phyloP scores from a whole-genome alignment of 2,113 vertebrate genomes.

The Ciconia boyciana region DNA sequence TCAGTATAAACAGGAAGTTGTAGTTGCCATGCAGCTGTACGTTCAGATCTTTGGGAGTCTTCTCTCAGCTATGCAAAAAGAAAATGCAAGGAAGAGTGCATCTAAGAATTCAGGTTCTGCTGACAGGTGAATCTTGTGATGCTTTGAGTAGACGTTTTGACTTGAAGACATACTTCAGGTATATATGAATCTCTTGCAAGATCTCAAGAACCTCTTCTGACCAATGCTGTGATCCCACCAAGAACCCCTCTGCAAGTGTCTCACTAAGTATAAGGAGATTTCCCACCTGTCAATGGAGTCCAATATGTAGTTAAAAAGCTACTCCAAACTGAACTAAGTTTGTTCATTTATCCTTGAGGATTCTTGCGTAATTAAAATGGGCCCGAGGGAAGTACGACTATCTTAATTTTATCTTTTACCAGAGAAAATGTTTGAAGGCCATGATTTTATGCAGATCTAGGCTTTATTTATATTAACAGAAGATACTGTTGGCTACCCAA shows the following conservation, averaged over 20 bases:
- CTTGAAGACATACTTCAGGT: not conserved
- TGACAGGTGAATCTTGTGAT: not conserved
- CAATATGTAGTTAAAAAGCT: not conserved
- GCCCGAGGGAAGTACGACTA: not conserved
- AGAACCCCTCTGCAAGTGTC: not conserved
- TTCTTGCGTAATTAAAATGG: slow-evolving; percentile 3
- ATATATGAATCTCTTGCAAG: not conserved
- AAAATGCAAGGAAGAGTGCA: not conserved
- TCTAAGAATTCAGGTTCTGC: not conserved
- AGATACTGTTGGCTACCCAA: not conserved
- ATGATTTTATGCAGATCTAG: not conserved
- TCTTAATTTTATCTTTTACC: slow-evolving; percentile 16
- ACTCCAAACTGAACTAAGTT: not conserved
- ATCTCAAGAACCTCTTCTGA: not conserved
- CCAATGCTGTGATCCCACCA: not conserved
- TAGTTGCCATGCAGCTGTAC: not conserved
- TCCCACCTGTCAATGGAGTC: not conserved
- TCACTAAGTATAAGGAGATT: not conserved
- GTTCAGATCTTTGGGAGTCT: not conserved
- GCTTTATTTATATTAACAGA: not conserved
- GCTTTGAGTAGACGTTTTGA: not conserved
- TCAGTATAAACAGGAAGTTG: not conserved
- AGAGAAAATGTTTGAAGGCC: not conserved
- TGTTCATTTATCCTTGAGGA: not conserved
- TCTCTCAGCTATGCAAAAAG: not conserved